Percentiles rank a stretch among this genome's conserved stretches.
Conservation (phyloP, 2,113 vertebrate genomes). For the Spilogale gracilis region DNA sequence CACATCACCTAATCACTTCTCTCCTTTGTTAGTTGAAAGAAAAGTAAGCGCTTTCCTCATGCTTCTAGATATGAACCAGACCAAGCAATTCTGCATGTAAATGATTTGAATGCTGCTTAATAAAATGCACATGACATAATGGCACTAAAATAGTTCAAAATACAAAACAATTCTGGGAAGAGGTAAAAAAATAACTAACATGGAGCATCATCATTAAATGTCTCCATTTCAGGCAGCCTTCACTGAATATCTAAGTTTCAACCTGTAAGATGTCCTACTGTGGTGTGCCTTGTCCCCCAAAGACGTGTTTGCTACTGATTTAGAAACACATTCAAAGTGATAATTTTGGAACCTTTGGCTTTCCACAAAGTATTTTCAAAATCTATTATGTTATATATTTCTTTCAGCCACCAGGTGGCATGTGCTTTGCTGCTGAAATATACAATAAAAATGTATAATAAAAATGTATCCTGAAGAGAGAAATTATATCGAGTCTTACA, state of each 20-base stretch:
- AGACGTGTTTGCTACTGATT: neutral
- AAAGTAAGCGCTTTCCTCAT: neutral
- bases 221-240: neutral
- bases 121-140: neutral
- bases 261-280: neutral
- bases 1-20: neutral
- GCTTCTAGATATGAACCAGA: neutral
- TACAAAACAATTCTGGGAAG: neutral
- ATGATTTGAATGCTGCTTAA: neutral
- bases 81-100: neutral
- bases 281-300: neutral
- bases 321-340: conserved; percentile 24
- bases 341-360: conserved; percentile 1
- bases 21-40: neutral
- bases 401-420: conserved; percentile 88
- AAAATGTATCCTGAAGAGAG: conserved; percentile 61
- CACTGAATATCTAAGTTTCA: neutral
- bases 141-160: neutral
- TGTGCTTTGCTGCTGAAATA: conserved; percentile 78
- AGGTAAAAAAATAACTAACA: neutral
- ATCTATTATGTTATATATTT: conserved; percentile 61
- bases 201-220: neutral
- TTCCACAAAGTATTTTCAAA: conserved; percentile 48
- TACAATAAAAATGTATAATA: conserved; percentile 62
- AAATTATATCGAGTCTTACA: conserved; percentile 38